These are phyloP conservation scores for Enteromius paludinosus DNA, from an alignment of 2,797 vertebrate genomes.

Conservation along the genomic window DNA sequence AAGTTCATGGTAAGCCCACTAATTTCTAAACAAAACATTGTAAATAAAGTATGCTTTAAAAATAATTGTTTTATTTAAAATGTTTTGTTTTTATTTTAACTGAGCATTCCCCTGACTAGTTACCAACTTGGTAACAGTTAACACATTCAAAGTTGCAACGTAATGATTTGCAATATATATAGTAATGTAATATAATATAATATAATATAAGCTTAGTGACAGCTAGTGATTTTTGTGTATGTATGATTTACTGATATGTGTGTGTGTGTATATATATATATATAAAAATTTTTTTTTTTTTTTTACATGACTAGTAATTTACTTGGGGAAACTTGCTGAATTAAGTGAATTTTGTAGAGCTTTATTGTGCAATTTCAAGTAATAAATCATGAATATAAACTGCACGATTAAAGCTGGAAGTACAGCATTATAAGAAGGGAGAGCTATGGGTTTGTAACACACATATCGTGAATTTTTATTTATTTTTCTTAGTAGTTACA, in stretches of 20 bases:
- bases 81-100: not conserved
- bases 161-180: not conserved
- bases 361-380: not conserved
- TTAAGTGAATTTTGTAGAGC: not conserved
- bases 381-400: not conserved
- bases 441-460: not conserved
- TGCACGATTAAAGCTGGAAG: not conserved
- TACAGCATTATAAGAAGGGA: not conserved
- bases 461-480: too few relatives aligned
- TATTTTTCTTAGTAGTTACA: not conserved
- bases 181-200: too few relatives aligned
- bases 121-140: not conserved
- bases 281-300: too few relatives aligned
- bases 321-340: not conserved
- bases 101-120: not conserved
- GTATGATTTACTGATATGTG: too few relatives aligned
- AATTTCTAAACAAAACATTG: not conserved
- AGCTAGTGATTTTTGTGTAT: too few relatives aligned
- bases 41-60: not conserved
- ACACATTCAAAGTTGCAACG: not conserved
- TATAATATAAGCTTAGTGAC: too few relatives aligned
- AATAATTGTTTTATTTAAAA: not conserved
- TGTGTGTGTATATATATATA: too few relatives aligned
- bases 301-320: not conserved
- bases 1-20: constrained; percentile 94